These are phyloP conservation scores for Siniperca scherzeri DNA, from an alignment of 2,797 vertebrate species.

Conservation along the genomic window DNA sequence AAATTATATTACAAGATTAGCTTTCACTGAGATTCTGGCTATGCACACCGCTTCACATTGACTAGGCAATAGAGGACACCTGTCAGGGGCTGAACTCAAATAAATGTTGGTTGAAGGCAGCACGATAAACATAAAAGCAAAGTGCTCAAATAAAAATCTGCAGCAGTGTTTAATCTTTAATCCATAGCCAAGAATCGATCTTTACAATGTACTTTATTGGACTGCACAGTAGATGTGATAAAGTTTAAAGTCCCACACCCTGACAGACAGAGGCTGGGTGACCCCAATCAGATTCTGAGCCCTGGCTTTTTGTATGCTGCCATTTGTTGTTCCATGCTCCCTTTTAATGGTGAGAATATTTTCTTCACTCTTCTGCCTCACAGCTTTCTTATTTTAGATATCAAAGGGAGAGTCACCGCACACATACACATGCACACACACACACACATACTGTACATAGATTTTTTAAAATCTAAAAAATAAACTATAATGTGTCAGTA, in stretches of 20 bases:
- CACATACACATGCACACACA: constrained; percentile 19
- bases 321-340: constrained; percentile 58
- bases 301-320: constrained; percentile 44
- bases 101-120: constrained; percentile 41
- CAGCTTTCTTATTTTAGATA: constrained; percentile 69
- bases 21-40: constrained; percentile 5
- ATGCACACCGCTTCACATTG: not conserved
- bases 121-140: constrained; percentile 56
- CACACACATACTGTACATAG: not conserved
- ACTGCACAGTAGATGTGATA: constrained; percentile 51
- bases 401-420: constrained; percentile 55
- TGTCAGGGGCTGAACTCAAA: constrained; percentile 50
- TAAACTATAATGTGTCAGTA: not conserved
- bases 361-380: constrained; percentile 61
- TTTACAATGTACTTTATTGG: constrained; percentile 73
- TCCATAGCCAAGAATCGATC: constrained; percentile 64
- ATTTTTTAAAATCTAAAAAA: not conserved
- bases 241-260: constrained; percentile 62
- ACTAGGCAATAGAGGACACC: constrained; percentile 47
- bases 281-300: constrained; percentile 67
- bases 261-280: constrained; percentile 45
- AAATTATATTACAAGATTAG: constrained; percentile 42
- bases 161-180: constrained; percentile 67
- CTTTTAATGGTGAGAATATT: constrained; percentile 68
- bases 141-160: constrained; percentile 64